Evolutionary conservation across 2,113 vertebrate genomes (phyloP), one percentile per base, ranked within the genome.

Genomic region (Lagopus leucura): DNA sequence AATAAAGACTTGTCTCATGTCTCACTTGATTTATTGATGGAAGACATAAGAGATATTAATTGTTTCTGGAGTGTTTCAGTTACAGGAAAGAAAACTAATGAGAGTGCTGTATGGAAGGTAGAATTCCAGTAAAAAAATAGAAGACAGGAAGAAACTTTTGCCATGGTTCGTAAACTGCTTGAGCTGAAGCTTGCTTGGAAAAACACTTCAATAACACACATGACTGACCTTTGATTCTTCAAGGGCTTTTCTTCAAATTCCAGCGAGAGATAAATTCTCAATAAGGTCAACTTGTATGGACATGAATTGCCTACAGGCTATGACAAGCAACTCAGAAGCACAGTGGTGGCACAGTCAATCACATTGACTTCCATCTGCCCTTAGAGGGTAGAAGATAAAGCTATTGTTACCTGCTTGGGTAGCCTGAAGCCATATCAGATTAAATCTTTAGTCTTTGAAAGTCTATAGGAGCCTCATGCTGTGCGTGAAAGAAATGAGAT

Each of bases 151-250:
- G 89, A 91, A 94, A 85, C 48, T 93, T 96, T 79, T n/a, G 72
- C 64, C 58, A 75, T 81, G 93, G 89, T 90, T 94, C 82, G 0
- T 95, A 92, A 95, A 95, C 88, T 82, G 58, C 86, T 86, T 65
- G 70, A 57, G 57, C 72, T 61, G 16, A 74, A 58, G 61, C 61
- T 86, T 93, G 58, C 77, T 94, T 79, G 38, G 70, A 66, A 94
- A 92, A 92, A 79, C 82, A 72, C 93, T 96, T 92, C 66, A 86
- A 65, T 96, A 93, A 91, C 70, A 95, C 86, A 93, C 91, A 72
- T 86, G 96, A 78, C 57, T 95, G 94, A 94, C 88, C 89, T 92
- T 89, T 91, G 94, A 47, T 91, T 93, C 89, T 95, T 95, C 75
- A 93, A 91, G 91, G 78, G 71, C 78, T 93, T 95, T 94, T 79